These are phyloP conservation scores for Nemopilema nomurai DNA, from an alignment of 30 jellyfish, hydroid and myxozoan species.

Conservation along the genomic window DNA sequence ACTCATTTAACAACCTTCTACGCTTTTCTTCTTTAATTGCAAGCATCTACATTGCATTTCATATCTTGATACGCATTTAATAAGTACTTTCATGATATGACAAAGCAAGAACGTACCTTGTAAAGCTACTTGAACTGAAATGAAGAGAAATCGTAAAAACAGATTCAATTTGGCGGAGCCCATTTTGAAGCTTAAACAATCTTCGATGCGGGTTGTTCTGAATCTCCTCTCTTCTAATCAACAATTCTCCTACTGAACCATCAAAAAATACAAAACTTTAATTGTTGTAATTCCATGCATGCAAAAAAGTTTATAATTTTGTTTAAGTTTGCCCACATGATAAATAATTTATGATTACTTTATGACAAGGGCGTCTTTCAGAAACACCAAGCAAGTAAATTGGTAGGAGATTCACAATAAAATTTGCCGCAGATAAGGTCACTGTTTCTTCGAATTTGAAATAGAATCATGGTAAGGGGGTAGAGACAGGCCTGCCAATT, in stretches of 20 bases:
- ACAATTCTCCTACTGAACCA: neutral
- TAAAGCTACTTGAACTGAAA: neutral
- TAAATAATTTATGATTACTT: neutral
- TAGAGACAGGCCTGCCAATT: neutral
- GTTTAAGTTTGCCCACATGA: neutral
- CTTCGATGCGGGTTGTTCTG: neutral
- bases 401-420: neutral
- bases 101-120: neutral
- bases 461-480: too few species aligned
- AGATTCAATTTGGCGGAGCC: neutral
- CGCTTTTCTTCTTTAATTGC: too few species aligned
- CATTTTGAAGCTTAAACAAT: neutral
- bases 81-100: too few species aligned
- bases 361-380: neutral
- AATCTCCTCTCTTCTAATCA: neutral
- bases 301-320: neutral
- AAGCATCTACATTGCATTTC: too few species aligned
- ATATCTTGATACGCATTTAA: too few species aligned
- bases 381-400: neutral
- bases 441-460: too few species aligned
- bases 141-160: neutral
- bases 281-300: neutral
- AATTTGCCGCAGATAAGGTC: neutral
- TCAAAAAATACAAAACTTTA: neutral
- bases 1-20: too few species aligned